These are phyloP conservation scores for Rhabdornis inornatus DNA, from an alignment of 2,113 vertebrate genomes.

Conservation along the genomic window DNA sequence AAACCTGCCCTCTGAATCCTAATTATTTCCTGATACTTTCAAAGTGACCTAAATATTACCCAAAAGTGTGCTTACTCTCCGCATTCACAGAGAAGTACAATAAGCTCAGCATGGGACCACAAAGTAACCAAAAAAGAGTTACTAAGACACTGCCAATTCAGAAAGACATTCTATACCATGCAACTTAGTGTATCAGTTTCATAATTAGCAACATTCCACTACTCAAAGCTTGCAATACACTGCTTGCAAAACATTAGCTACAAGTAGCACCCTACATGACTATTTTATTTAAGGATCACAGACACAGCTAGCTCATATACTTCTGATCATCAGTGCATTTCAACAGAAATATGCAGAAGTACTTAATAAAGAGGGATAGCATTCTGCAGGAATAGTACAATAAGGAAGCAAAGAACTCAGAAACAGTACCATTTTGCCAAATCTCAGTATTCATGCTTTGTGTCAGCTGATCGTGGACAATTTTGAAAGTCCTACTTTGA, in stretches of 20 bases:
- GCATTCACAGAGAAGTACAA: neutral
- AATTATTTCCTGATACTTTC: neutral
- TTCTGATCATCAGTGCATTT: neutral
- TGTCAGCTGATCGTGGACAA: neutral
- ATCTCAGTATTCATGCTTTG: neutral
- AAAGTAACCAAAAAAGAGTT: neutral
- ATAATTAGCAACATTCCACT: neutral
- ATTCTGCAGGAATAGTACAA: neutral
- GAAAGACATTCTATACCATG: neutral
- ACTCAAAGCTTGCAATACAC: neutral
- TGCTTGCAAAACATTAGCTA: neutral
- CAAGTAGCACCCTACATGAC: neutral
- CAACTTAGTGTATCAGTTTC: neutral
- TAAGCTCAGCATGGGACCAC: neutral
- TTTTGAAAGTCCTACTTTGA: neutral
- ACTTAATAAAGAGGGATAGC: neutral
- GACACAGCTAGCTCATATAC: neutral
- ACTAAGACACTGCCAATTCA: neutral
- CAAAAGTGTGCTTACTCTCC: neutral
- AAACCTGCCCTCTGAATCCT: neutral
- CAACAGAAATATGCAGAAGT: neutral
- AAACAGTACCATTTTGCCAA: neutral
- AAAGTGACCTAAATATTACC: neutral
- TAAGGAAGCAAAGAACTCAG: neutral
- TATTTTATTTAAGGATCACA: neutral